Base-by-base conservation (phyloP, 2,888 invertebrate species). In the Xestobium rufovillosum region DNA sequence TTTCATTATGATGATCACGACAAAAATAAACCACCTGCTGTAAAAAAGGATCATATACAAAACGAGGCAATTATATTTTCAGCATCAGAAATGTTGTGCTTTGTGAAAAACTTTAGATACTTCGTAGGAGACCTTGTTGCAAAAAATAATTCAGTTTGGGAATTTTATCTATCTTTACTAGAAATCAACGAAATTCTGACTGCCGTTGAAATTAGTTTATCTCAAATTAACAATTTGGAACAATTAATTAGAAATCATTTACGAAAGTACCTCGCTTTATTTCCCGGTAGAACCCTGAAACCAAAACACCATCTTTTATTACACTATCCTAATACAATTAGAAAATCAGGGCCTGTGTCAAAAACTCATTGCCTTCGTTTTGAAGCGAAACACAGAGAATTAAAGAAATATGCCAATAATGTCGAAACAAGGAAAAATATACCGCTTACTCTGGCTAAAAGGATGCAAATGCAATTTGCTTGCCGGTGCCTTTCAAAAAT, bases 71-170 rank as follows among this genome's bases (percentile, higher is more conserved):
- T 55, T 14, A 47, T 49, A 11, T 40, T 49, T 11, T 53, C 54
- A n/a, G 49, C 52, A 19, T 39, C 52, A 12, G 54, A 56, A 50
- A 56, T 55, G 54, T 41, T 47, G 30, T 44, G 38, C 34, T 44
- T 51, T 28, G 41, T 48, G 8, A 42, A 45, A 28, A 50, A 52
- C 41, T 53, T 54, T 19, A 31, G 39, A 19, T 48, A 41, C 26
- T 42, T 52, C 8, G 31, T 52, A 23, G 51, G 52, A 12, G 50
- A 52, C 39, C 36, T 51, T 32, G 37, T 52, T 15, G 36, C 36
- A 12, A 30, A 30, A 9, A 29, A 37, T 19, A 25, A 38, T 27
- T 15, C 13, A 31, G 11, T 43, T 13, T 43, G 43, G 43, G n/a
- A 28, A 2, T 15, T 41, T 31, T 41, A 41, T 38, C 36, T 41